Evolutionary conservation across 1,140 invertebrate genomes (phyloP).

Genomic region (Heterodera schachtii): DNA sequence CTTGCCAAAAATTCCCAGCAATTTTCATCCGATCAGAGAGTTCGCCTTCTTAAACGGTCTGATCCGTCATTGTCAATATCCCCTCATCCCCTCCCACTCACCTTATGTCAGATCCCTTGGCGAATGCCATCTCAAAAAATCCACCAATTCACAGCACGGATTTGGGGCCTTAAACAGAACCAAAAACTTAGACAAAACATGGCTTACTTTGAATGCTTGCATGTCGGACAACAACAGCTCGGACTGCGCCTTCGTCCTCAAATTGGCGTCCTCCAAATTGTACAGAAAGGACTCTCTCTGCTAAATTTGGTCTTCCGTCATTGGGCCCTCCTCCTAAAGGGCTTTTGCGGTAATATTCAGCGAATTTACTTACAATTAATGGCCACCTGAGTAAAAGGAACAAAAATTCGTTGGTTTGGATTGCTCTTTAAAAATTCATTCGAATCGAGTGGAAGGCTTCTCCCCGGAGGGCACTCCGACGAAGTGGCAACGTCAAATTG

Average conservation of each 20-base stretch:
- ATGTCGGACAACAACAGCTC: conserved; percentile 92
- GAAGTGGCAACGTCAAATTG: conserved; percentile 67
- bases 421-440: conserved; percentile 50
- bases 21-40: conserved; percentile 73
- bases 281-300: conserved; percentile 85
- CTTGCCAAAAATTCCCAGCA: conserved; percentile 82
- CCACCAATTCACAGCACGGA: conserved; percentile 84
- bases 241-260: conserved; percentile 89
- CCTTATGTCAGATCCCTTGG: conserved; percentile 78
- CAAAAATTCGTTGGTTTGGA: conserved; percentile 72
- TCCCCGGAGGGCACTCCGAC: conserved; percentile 73
- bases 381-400: conserved; percentile 84
- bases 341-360: neutral
- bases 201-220: conserved; percentile 78
- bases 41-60: conserved; percentile 71
- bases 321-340: conserved; percentile 79
- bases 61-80: too few species aligned
- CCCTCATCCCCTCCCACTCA: too few species aligned
- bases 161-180: conserved; percentile 95
- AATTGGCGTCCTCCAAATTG: conserved; percentile 77
- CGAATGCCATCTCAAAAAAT: conserved; percentile 97
- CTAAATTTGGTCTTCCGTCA: conserved; percentile 93
- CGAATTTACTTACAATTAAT: too few species aligned
- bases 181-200: neutral
- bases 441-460: conserved; percentile 59